These are phyloP conservation scores for Lutjanus erythropterus DNA, from an alignment of 2,113 vertebrate species.

Conservation along the genomic window DNA sequence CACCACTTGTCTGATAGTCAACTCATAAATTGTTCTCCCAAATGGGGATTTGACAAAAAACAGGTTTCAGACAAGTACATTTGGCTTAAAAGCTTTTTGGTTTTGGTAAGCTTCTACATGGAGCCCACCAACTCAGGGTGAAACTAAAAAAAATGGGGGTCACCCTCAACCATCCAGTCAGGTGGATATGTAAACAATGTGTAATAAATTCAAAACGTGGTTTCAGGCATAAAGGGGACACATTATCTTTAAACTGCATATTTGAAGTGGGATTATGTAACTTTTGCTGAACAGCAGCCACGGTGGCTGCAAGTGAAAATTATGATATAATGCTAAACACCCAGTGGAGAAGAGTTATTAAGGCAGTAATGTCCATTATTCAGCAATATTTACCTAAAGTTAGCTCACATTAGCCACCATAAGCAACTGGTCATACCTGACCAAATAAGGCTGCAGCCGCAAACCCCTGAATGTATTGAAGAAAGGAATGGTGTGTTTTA, in stretches of 20 bases:
- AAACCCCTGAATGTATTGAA: background rate
- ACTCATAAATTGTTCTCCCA: background rate
- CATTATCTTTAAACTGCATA: background rate
- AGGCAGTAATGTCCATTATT: background rate
- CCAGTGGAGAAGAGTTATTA: background rate
- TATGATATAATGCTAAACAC: background rate
- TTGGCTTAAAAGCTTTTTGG: slow-evolving; percentile 47
- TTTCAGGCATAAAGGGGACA: background rate
- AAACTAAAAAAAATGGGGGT: slow-evolving; percentile 58
- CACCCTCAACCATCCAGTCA: slow-evolving; percentile 32
- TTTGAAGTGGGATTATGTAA: background rate
- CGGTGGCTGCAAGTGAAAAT: background rate
- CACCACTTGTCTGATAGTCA: background rate
- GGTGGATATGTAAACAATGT: slow-evolving; percentile 36
- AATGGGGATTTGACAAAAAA: slow-evolving; percentile 13
- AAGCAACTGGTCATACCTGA: background rate
- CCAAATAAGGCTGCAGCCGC: slow-evolving; percentile 7
- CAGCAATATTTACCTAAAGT: slow-evolving; percentile 2
- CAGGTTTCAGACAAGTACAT: slow-evolving; percentile 18
- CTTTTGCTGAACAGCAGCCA: background rate
- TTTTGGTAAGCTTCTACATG: slow-evolving; percentile 59
- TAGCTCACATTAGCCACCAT: background rate
- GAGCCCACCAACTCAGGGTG: slow-evolving; percentile 65
- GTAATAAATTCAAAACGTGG: background rate
- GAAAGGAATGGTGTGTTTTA: background rate